phyloP scores from a whole-genome alignment of 2,888 invertebrate genomes.

The Melolontha melolontha region DNA sequence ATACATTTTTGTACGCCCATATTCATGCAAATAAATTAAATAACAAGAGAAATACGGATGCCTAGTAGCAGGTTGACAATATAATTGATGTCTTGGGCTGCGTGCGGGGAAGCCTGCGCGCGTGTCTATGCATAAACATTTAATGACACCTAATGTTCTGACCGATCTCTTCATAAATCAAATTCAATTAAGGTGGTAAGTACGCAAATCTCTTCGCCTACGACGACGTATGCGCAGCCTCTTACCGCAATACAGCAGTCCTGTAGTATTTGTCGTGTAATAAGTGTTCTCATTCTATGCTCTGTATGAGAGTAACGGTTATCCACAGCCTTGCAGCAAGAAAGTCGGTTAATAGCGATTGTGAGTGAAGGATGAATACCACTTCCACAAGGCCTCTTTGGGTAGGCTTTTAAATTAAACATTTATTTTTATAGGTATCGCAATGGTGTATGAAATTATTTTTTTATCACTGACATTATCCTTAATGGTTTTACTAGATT shows the following conservation, averaged over 20 bases:
- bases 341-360: neutral
- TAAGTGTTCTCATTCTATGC: neutral
- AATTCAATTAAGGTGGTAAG: slow-evolving; percentile 35
- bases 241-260: slow-evolving; percentile 16
- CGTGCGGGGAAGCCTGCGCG: neutral
- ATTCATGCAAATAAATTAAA: slow-evolving; percentile 7
- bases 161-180: slow-evolving; percentile 26
- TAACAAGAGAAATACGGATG: neutral
- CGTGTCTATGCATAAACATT: slow-evolving; percentile 24
- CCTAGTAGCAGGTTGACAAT: neutral
- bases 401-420: too few relatives aligned
- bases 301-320: neutral
- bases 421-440: too few relatives aligned
- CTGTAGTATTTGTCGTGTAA: slow-evolving; percentile 2
- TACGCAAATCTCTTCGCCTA: slow-evolving; percentile 27
- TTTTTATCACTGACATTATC: too few relatives aligned
- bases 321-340: slow-evolving; percentile 1
- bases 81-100: slow-evolving; percentile 23
- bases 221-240: slow-evolving; percentile 27
- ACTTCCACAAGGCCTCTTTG: neutral
- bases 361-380: neutral
- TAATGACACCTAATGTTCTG: slow-evolving; percentile 22
- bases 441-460: too few relatives aligned
- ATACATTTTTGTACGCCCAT: neutral
- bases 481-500: too few relatives aligned